Evolutionary conservation across 2,888 invertebrate species (phyloP).

Genomic region (Rotaria sp.): DNA sequence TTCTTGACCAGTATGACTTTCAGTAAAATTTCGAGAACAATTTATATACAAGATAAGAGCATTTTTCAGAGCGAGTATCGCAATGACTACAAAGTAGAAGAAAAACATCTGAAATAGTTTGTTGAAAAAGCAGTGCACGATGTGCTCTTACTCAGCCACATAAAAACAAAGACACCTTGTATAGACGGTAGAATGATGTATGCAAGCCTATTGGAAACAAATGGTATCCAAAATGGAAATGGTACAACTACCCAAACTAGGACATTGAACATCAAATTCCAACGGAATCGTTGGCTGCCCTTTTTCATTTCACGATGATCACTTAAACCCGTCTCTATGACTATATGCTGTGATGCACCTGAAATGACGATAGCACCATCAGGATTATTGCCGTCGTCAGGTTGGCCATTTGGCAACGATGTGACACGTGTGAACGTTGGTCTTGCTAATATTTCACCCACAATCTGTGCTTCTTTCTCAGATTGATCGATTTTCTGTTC

Average conservation of each 20-base stretch:
- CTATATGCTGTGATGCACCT: neutral
- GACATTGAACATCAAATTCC: neutral
- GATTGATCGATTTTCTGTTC: neutral
- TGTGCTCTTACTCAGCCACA: neutral
- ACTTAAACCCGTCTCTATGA: neutral
- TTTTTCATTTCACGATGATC: neutral
- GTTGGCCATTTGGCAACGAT: neutral
- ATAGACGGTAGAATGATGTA: neutral
- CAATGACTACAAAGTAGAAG: neutral
- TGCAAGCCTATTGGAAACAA: neutral
- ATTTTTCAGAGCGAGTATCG: neutral
- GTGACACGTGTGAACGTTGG: neutral
- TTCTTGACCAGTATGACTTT: neutral
- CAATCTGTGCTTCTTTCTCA: neutral
- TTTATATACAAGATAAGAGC: neutral
- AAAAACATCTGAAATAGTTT: too few species aligned
- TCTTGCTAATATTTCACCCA: neutral
- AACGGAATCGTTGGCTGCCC: neutral
- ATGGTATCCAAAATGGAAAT: neutral
- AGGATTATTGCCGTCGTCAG: neutral
- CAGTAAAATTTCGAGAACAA: neutral
- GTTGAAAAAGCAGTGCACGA: too few species aligned
- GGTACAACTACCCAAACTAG: neutral
- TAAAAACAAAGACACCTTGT: neutral
- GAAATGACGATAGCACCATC: neutral